phyloP scores from a whole-genome alignment of 2,888 invertebrate genomes.

The Pterostichus madidus region DNA sequence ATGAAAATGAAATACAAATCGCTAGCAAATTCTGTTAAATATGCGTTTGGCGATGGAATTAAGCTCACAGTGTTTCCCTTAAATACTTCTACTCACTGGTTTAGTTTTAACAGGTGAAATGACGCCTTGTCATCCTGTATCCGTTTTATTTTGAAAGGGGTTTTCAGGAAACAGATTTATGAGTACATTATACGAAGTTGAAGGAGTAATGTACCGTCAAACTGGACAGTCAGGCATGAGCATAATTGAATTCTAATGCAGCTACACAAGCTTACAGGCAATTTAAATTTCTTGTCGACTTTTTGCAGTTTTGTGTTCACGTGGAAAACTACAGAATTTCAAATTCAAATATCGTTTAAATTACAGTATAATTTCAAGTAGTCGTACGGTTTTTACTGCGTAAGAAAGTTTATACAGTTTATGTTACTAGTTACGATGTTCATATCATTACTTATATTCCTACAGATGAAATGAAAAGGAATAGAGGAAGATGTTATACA shows the following conservation, averaged over 20 bases:
- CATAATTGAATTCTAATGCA: constrained; percentile 29
- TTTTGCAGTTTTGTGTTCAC: constrained; percentile 17
- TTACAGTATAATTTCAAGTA: constrained; percentile 14
- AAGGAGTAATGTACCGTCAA: constrained; percentile 27
- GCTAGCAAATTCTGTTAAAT: too few species aligned
- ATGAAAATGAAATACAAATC: too few species aligned
- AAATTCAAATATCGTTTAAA: not conserved
- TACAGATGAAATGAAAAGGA: too few species aligned
- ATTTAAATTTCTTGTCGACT: constrained; percentile 1
- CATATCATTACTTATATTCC: too few species aligned
- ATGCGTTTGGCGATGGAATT: not conserved
- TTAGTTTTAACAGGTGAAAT: constrained; percentile 9
- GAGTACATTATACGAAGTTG: constrained; percentile 25
- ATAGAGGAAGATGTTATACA: too few species aligned
- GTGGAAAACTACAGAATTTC: not conserved
- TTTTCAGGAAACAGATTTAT: constrained; percentile 18
- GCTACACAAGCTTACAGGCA: not conserved
- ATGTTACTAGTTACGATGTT: too few species aligned
- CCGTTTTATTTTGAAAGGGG: constrained; percentile 25
- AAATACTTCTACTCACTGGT: not conserved
- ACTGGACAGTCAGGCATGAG: constrained; percentile 1
- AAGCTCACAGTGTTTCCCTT: not conserved
- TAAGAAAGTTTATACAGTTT: not conserved
- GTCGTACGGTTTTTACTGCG: not conserved
- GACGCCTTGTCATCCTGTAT: constrained; percentile 4